phyloP scores from a whole-genome alignment of 2,113 vertebrate species.

The Atherinomorus stipes region DNA sequence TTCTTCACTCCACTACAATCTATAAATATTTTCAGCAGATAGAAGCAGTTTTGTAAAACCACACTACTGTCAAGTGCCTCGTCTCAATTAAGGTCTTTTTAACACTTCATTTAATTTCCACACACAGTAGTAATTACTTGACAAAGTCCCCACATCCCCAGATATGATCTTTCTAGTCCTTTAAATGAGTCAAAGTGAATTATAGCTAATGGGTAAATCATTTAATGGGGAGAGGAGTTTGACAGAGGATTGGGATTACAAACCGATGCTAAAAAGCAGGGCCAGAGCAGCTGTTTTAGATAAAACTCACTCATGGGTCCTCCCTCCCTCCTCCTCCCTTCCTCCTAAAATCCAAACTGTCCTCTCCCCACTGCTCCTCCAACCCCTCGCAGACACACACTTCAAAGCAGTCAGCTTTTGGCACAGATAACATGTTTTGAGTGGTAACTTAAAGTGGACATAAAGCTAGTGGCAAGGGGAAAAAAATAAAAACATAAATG shows the following conservation, averaged over 20 bases:
- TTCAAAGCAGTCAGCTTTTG: conserved; percentile 66
- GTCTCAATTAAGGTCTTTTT: conserved; percentile 52
- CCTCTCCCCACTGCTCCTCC: conserved; percentile 39
- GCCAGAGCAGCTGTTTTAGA: conserved; percentile 76
- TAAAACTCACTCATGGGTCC: conserved; percentile 71
- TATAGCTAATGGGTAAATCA: conserved; percentile 69
- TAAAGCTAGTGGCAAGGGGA: conserved; percentile 17
- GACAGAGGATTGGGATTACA: conserved; percentile 74
- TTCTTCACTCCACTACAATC: neutral
- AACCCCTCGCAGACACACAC: conserved; percentile 63
- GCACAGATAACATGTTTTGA: conserved; percentile 59
- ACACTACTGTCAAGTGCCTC: conserved; percentile 36
- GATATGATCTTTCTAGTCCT: conserved; percentile 60
- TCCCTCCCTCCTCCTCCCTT: conserved; percentile 35
- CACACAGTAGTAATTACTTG: conserved; percentile 63
- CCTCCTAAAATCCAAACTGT: conserved; percentile 55
- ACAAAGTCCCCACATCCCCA: conserved; percentile 51
- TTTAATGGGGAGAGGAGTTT: conserved; percentile 65
- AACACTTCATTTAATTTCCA: conserved; percentile 69
- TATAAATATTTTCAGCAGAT: neutral
- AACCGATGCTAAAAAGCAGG: conserved; percentile 55
- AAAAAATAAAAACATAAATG: conserved; percentile 30
- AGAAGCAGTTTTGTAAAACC: conserved; percentile 28
- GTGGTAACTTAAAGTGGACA: conserved; percentile 66
- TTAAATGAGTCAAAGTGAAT: conserved; percentile 68